These are phyloP conservation scores for Leptura quadrifasciata DNA, from an alignment of 2,888 invertebrate species.

Conservation along the genomic window DNA sequence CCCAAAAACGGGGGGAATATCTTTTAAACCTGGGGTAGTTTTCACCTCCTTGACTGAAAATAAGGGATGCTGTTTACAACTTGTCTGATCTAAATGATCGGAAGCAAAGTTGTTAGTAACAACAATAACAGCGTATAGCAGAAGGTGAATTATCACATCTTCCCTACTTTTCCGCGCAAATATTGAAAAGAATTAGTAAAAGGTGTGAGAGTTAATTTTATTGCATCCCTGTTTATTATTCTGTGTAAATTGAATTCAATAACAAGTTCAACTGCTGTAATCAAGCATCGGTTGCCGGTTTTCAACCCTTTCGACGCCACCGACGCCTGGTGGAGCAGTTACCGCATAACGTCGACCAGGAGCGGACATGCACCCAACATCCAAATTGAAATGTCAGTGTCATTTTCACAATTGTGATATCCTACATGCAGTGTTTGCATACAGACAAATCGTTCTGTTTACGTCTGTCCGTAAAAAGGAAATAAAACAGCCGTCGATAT, in stretches of 20 bases:
- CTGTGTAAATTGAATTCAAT: conserved; percentile 52
- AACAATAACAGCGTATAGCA: too few relatives aligned
- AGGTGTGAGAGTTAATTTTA: conserved; percentile 5
- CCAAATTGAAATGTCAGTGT: conserved; percentile 73
- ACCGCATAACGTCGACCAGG: conserved; percentile 64
- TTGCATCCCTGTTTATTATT: conserved; percentile 21
- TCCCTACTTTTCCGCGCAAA: too few relatives aligned
- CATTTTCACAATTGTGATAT: conserved; percentile 68
- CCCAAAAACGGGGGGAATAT: too few relatives aligned
- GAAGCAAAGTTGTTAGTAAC: too few relatives aligned
- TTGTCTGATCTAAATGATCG: too few relatives aligned
- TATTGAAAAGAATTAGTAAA: not conserved
- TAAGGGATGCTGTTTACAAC: too few relatives aligned
- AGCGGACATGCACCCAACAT: conserved; percentile 66
- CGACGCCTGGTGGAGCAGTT: conserved; percentile 62
- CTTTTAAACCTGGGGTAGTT: too few relatives aligned
- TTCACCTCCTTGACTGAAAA: too few relatives aligned
- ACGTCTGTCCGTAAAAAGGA: conserved; percentile 63
- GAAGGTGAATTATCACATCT: too few relatives aligned
- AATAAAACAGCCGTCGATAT: conserved; percentile 53
- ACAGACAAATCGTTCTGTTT: conserved; percentile 66
- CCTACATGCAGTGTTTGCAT: conserved; percentile 57
- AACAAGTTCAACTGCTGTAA: conserved; percentile 58
- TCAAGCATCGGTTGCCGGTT: conserved; percentile 56
- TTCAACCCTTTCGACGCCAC: conserved; percentile 53